Base-by-base conservation (phyloP, 1,140 invertebrate genomes). In the Phocides pigmalion region DNA sequence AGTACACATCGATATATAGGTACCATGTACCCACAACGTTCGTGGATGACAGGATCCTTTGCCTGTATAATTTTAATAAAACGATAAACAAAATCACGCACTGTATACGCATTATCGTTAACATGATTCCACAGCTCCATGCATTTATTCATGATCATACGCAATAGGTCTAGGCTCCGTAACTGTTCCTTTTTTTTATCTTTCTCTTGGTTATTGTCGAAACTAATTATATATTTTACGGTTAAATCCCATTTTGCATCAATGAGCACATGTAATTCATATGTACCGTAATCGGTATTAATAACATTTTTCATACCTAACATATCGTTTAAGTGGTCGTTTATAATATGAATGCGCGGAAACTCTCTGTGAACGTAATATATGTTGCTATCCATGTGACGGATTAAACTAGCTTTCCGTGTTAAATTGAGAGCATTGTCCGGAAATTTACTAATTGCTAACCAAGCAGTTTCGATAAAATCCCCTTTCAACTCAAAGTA, bases 191-290 rank as follows among this genome's bases (percentile, higher is more conserved):
- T 51, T 35, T 35, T 35, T 9, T 35, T 35, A 9, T 9, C 35
- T 75, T 8, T 28, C 25, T 25, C 22, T 51, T 66, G 4, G 63
- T 47, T 19, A 66, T 61, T 42, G 66, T 53, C 3, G 72, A 51
- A 14, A 85, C 66, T 35, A 12, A 32, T 8, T 22, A 22, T 22
- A 47, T 76, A 84, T 64, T 64, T 71, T 2, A 66, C 62, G 4
- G 64, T 59, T 16, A 87, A 66, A 0, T 54, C 42, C 82, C 82
- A 87, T 54, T 75, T 79, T 0, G 63, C 49, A 4, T 67, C 51
- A 12, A 68, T 50, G 12, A 77, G 50, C 5, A 20, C 11, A 28
- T 53, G 20, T 3, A 68, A 16, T 6, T 66, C 51, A 15, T 66
- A 20, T n/a, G n/a, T 47, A 41, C 62, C 42, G 37, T 66, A 44